Conservation (phyloP, 2,797 vertebrate species). For the Falco concolor region DNA sequence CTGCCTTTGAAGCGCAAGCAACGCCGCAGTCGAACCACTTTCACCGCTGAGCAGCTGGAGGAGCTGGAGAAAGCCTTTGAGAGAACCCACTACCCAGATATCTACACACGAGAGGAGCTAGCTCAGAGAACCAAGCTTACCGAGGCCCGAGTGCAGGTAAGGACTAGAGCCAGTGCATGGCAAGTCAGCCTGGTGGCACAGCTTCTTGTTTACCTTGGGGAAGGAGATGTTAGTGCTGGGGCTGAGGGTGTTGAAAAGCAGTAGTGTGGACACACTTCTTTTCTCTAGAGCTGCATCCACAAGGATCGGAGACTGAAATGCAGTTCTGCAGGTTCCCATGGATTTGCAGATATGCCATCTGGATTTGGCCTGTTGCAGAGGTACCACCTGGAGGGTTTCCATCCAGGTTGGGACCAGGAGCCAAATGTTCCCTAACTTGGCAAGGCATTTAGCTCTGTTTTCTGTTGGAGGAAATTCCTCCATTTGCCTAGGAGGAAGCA, state of each 20-base stretch:
- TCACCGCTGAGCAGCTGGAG: conserved; percentile 97
- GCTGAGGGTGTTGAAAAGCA: neutral
- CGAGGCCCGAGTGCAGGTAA: conserved; percentile 94
- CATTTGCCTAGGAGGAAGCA: neutral
- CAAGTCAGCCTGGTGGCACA: neutral
- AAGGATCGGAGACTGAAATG: neutral
- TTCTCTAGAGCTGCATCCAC: neutral
- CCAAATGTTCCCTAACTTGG: neutral
- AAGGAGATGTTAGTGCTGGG: neutral
- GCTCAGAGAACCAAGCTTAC: conserved; percentile 98
- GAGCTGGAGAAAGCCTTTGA: conserved; percentile 98
- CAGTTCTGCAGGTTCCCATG: neutral
- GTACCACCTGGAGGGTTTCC: neutral
- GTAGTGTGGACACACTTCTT: neutral
- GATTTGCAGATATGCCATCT: neutral
- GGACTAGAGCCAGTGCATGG: neutral
- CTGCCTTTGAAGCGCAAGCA: conserved; percentile 97
- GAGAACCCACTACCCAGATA: conserved; percentile 97
- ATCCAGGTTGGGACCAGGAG: neutral
- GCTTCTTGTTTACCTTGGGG: neutral
- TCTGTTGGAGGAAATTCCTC: neutral
- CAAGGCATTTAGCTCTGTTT: neutral
- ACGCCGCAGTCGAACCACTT: conserved; percentile 95
- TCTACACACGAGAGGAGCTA: conserved; percentile 96
- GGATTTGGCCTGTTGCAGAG: neutral